A percentile compares a stretch with the other conserved stretches of the same genome.
Conservation (phyloP, 2,888 invertebrate species). For the Xanthorhoe spadicearia region DNA sequence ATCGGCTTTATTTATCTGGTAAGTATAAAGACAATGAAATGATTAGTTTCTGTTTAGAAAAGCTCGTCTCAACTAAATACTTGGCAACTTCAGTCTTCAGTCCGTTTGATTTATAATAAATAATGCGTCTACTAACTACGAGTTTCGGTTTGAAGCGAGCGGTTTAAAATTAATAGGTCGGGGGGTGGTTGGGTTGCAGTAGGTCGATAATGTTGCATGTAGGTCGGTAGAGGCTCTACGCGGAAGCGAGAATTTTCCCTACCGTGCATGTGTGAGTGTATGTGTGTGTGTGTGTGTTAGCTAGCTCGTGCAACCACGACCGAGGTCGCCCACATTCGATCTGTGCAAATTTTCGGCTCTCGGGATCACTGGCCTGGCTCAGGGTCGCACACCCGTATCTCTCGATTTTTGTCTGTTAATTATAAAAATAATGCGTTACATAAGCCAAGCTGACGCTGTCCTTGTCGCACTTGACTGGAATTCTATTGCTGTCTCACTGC, state of each 20-base stretch:
- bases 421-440: conserved; percentile 85
- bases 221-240: conserved; percentile 46
- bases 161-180: conserved; percentile 45
- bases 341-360: conserved; percentile 82
- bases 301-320: conserved; percentile 70
- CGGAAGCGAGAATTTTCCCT: conserved; percentile 78
- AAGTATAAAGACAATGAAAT: too few species aligned
- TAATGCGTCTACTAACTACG: conserved; percentile 29
- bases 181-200: conserved; percentile 39
- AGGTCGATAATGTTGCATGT: conserved; percentile 44
- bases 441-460: conserved; percentile 60
- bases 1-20: too few species aligned
- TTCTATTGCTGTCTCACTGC: conserved; percentile 60
- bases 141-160: conserved; percentile 36
- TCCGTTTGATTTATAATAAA: conserved; percentile 25
- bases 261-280: conserved; percentile 49
- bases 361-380: conserved; percentile 79
- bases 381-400: conserved; percentile 81
- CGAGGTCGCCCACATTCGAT: conserved; percentile 85
- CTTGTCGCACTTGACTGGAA: conserved; percentile 50
- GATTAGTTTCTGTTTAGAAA: neutral
- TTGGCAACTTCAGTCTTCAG: conserved; percentile 4
- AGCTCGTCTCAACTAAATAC: neutral
- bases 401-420: conserved; percentile 85
- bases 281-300: conserved; percentile 60